Conservation (phyloP, 2,888 invertebrate genomes). For the Hypsopygia costalis region DNA sequence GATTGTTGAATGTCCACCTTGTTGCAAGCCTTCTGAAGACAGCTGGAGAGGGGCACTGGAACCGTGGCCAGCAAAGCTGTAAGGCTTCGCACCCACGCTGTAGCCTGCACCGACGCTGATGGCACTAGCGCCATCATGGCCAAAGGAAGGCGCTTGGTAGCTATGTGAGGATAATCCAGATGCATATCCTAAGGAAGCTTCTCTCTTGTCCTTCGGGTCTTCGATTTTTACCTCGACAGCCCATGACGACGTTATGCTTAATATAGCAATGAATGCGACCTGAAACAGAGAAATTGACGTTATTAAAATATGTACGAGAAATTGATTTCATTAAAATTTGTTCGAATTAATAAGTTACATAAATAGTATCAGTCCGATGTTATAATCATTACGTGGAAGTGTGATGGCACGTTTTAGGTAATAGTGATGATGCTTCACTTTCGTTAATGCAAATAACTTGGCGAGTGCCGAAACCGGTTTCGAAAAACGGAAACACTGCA, state of each 20-base stretch:
- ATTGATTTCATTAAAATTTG: constrained; percentile 17
- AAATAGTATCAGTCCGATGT: neutral
- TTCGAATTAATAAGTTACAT: neutral
- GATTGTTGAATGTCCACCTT: constrained; percentile 47
- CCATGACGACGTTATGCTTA: constrained; percentile 59
- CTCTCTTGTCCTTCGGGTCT: constrained; percentile 66
- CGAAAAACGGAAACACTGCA: constrained; percentile 38
- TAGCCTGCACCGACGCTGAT: constrained; percentile 72
- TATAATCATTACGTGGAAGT: constrained; percentile 2
- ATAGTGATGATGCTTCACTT: constrained; percentile 25
- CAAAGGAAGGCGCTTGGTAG: constrained; percentile 32
- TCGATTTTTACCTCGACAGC: constrained; percentile 53
- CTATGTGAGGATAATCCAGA: constrained; percentile 30
- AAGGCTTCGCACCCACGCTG: constrained; percentile 68
- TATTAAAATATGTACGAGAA: neutral
- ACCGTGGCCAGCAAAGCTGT: constrained; percentile 46
- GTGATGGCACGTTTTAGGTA: constrained; percentile 5
- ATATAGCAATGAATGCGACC: constrained; percentile 58
- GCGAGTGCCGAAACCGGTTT: constrained; percentile 47
- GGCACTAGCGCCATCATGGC: constrained; percentile 62
- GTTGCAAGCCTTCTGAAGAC: constrained; percentile 43
- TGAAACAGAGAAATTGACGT: constrained; percentile 42
- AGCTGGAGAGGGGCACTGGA: constrained; percentile 44
- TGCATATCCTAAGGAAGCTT: constrained; percentile 52
- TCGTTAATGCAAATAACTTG: constrained; percentile 34